Percentiles rank a stretch among this genome's conserved stretches.
These are phyloP conservation scores for Mormyrops boulengeri DNA, from an alignment of 2,797 vertebrate genomes.

Conservation along the genomic window DNA sequence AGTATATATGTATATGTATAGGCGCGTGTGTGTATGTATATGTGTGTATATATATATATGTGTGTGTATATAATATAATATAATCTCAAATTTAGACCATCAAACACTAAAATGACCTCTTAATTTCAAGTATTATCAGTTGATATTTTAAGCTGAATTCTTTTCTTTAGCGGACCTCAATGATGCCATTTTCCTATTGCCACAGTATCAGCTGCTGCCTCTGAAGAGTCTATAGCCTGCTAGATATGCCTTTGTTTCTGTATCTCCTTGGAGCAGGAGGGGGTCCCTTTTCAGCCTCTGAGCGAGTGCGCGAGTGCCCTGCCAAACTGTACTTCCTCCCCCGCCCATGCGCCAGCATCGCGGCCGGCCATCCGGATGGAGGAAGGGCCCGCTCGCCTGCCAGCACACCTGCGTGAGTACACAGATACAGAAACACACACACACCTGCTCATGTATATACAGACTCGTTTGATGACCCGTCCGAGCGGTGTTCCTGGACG, in stretches of 20 bases:
- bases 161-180: neutral
- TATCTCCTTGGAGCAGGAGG: conserved; percentile 61
- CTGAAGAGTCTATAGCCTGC: neutral
- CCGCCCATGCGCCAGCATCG: conserved; percentile 66
- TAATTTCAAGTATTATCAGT: neutral
- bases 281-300: conserved; percentile 68
- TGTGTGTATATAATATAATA: too few relatives aligned
- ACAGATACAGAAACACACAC: neutral
- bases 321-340: conserved; percentile 55
- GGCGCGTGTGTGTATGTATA: too few relatives aligned
- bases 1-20: too few relatives aligned
- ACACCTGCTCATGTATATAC: neutral
- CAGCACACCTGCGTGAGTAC: conserved; percentile 69
- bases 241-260: conserved; percentile 39
- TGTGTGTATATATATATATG: neutral
- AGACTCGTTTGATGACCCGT: neutral
- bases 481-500: neutral
- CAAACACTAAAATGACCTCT: neutral
- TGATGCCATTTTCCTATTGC: neutral
- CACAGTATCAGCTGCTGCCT: neutral
- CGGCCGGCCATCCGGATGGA: conserved; percentile 63
- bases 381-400: conserved; percentile 62
- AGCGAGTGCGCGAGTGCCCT: conserved; percentile 64
- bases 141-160: neutral
- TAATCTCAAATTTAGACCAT: neutral